These are phyloP conservation scores for Tubulanus polymorphus DNA, from an alignment of 2,888 invertebrate species.

Conservation along the genomic window DNA sequence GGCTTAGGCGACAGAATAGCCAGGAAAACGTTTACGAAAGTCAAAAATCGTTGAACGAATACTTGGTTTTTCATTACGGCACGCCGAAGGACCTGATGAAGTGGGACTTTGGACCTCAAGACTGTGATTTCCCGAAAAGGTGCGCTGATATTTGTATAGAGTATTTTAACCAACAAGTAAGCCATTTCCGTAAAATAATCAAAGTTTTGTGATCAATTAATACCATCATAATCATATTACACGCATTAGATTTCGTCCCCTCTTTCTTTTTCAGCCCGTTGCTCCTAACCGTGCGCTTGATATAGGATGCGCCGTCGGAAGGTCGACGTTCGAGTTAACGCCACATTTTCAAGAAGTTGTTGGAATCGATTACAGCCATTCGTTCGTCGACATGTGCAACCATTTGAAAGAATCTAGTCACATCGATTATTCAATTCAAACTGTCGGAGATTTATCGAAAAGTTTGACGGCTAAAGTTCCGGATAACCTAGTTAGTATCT, in stretches of 20 bases:
- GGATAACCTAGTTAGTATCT: constrained; percentile 31
- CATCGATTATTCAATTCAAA: constrained; percentile 34
- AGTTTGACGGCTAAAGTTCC: constrained; percentile 32
- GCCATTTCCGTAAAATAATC: not conserved
- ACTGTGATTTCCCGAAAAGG: constrained; percentile 42
- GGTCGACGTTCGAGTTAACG: constrained; percentile 47
- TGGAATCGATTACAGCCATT: constrained; percentile 49
- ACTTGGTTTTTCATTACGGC: constrained; percentile 47
- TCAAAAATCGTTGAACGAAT: constrained; percentile 39
- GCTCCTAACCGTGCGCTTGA: constrained; percentile 42
- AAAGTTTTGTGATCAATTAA: too few relatives aligned
- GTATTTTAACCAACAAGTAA: constrained; percentile 29
- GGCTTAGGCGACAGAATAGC: constrained; percentile 5
- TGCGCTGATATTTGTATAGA: constrained; percentile 46
- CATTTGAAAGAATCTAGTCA: constrained; percentile 31
- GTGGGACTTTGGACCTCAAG: constrained; percentile 41
- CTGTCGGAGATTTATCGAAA: constrained; percentile 44
- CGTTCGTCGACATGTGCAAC: constrained; percentile 45
- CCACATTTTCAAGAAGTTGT: constrained; percentile 40
- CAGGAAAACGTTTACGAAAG: constrained; percentile 42
- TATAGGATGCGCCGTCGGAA: constrained; percentile 52
- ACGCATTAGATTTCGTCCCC: too few relatives aligned
- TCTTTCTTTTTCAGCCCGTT: constrained; percentile 15
- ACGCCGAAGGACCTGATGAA: constrained; percentile 30
- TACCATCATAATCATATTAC: too few relatives aligned